Evolutionary conservation across 2,113 vertebrate species (phyloP), one percentile per base, ranked within the genome.

Genomic region (Pseudonaja textilis): DNA sequence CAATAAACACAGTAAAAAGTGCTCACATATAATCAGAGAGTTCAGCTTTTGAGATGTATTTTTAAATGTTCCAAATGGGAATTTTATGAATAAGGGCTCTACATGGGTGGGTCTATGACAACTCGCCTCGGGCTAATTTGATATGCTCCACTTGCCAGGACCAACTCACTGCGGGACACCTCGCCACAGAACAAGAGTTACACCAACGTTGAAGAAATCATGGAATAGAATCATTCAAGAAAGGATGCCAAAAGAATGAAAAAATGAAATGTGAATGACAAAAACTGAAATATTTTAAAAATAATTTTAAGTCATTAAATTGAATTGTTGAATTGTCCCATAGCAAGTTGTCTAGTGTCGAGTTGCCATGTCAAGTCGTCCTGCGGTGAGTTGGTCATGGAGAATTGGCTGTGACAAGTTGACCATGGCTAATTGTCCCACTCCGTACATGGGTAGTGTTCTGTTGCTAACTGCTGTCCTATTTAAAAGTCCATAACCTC

Each of bases 111-210:
- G 29, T 69, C 64, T 69, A 34, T n/a, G 5, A 34, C 14, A 69
- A 69, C 64, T n/a, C 14, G 14, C 64, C 4, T 3, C 12, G 5
- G 16, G 64, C 12, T 29, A 69, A 69, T 16, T 69, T 34, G 64
- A 14, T 18, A 5, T 0, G 0, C 64, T 69, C 64, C 18, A 34
- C 5, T 18, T 0, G 0, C 64, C 64, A 34, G 0, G 64, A 29
- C 64, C 64, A 69, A 69, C 61, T 69, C 29, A n/a, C 12, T 25
- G 9, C 1, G 4, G 4, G 61, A 12, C 61, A 69, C n/a, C 29
- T 34, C 0, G 5, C 2, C 64, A 12, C 5, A 2, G 29, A 18
- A 34, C 64, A 69, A 69, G 29, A 34, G 64, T 69, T n/a, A 69
- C 64, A 69, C 64, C 16, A 69, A 69, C 34, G 25, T 69, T 0